Base-by-base conservation (phyloP, 2,888 invertebrate genomes). In the Leptinotarsa rubiginosa region DNA sequence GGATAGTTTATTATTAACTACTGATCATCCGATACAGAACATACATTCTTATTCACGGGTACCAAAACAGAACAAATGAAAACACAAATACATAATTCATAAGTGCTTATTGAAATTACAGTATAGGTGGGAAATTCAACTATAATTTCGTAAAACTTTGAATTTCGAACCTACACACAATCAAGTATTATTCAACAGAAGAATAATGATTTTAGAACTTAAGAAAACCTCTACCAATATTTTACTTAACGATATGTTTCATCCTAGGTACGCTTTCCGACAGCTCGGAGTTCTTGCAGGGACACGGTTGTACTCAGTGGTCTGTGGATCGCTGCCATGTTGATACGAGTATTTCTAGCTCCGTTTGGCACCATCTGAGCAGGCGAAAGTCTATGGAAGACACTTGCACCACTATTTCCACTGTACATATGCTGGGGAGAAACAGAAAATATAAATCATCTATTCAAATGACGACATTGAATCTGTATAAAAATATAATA, bases 321-420 rank as follows among this genome's bases (percentile, higher is more conserved):
- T 52, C 75, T 75, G 74, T 83, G 82, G 16, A 81, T 74, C 4
- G 80, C 70, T 25, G 74, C 75, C 59, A 74, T 66, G 68, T 70
- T 56, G 25, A 74, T 64, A 41, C 41, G 41, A 41, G 41, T 41
- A 47, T 68, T 54, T 20, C 72, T 71, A 62, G 70, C 56, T 50
- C 67, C 66, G 54, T 69, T 79, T 18, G 83, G 81, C 59, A 81
- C 81, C 66, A 78, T 80, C 62, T 81, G 80, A 31, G 74, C 79
- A 2, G 83, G 82, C 49, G 84, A 83, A 2, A 80, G 82, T 47
- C 78, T 77, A 49, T 76, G 74, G 18, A 73, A 76, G 22, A 70
- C 72, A 25, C 59, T 68, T 49, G 70, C 69, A 59, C 72, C 64
- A 65, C 71, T 41, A 62, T 41, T 62, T 22, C 69, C 69, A 67